Evolutionary conservation across 1,140 invertebrate species (phyloP).

Genomic region (Drosophila chauvacae): DNA sequence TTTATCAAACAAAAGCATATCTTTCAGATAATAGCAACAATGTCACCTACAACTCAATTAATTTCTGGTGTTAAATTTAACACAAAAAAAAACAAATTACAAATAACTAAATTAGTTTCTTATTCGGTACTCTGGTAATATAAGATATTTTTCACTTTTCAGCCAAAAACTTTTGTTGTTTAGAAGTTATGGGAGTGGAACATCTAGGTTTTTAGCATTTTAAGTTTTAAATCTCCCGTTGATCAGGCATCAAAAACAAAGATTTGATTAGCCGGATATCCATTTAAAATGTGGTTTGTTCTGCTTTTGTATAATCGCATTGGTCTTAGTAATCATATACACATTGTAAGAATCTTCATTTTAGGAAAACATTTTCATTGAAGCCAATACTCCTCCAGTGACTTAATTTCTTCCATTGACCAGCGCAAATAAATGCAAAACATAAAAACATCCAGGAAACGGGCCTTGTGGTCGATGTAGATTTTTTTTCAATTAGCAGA

Average conservation of each 20-base stretch:
- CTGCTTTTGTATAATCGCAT: not conserved
- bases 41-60: too few relatives aligned
- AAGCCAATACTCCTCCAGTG: slow-evolving; percentile 13
- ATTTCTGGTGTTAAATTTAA: too few relatives aligned
- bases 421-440: slow-evolving; percentile 24
- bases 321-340: not conserved
- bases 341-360: slow-evolving; percentile 5
- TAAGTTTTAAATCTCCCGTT: too few relatives aligned
- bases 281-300: not conserved
- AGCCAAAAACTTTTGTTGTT: too few relatives aligned
- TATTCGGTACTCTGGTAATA: too few relatives aligned
- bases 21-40: not conserved
- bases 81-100: too few relatives aligned
- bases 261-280: not conserved
- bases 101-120: too few relatives aligned
- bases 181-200: too few relatives aligned
- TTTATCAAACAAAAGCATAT: not conserved
- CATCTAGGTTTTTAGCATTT: too few relatives aligned
- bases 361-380: not conserved
- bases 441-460: slow-evolving; percentile 38
- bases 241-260: too few relatives aligned
- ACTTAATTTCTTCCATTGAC: slow-evolving; percentile 12
- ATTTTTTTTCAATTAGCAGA: slow-evolving; percentile 68
- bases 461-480: slow-evolving; percentile 50
- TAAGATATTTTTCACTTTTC: too few relatives aligned